A percentile compares a stretch with the other conserved stretches of the same genome.
These are phyloP conservation scores for Silurus aristotelis DNA, from an alignment of 2,797 vertebrate genomes.

Conservation along the genomic window DNA sequence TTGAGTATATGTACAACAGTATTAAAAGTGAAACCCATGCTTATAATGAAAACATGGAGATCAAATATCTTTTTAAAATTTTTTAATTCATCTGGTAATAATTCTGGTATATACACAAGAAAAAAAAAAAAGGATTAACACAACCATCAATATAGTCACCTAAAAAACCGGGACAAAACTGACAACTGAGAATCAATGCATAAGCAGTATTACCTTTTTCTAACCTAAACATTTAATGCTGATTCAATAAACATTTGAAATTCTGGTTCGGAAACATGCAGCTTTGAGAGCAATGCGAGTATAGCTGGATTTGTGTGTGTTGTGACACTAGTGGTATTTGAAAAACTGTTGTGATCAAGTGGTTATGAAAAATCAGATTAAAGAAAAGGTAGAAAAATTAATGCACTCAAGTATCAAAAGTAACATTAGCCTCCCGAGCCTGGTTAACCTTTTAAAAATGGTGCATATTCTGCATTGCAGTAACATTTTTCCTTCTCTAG, in stretches of 20 bases:
- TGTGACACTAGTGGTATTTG: conserved; percentile 44
- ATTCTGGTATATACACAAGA: conserved; percentile 67
- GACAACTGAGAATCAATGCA: conserved; percentile 62
- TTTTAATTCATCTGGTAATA: conserved; percentile 65
- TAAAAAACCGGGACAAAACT: conserved; percentile 57
- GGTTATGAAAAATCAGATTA: conserved; percentile 65
- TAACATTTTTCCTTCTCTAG: conserved; percentile 80
- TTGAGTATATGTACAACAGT: not conserved
- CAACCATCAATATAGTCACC: conserved; percentile 78
- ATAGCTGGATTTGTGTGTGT: conserved; percentile 21
- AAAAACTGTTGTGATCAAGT: conserved; percentile 22
- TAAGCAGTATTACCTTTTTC: conserved; percentile 36
- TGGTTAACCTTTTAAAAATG: conserved; percentile 71
- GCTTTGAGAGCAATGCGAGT: conserved; percentile 31
- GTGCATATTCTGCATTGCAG: conserved; percentile 84
- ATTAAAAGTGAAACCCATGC: not conserved
- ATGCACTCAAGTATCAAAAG: conserved; percentile 75
- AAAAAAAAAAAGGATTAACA: conserved; percentile 87
- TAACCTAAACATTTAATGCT: conserved; percentile 43
- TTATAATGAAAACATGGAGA: conserved; percentile 32
- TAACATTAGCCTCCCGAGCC: conserved; percentile 66
- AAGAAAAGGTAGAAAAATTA: conserved; percentile 45
- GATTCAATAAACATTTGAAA: conserved; percentile 35
- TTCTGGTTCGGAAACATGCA: conserved; percentile 45
- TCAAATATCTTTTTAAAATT: conserved; percentile 53